Percentiles rank a stretch among this genome's conserved stretches.
Conservation (phyloP, 2,888 invertebrate genomes). For the Parasteatoda lunata region DNA sequence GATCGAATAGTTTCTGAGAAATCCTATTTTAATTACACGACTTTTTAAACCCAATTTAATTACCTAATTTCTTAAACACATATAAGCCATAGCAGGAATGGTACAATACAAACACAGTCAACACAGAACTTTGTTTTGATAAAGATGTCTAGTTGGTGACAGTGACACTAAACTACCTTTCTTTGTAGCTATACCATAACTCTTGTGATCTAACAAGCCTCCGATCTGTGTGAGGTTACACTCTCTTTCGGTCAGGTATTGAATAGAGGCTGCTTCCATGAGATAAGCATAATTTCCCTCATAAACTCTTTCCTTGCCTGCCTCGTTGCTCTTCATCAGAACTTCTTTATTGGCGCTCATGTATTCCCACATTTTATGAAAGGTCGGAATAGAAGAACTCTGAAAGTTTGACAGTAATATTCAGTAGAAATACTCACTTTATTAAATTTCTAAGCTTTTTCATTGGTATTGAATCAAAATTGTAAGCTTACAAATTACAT, state of each 20-base stretch:
- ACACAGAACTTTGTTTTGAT: too few relatives aligned
- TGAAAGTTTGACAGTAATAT: constrained; percentile 63
- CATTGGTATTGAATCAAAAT: background rate
- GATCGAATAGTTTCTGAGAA: too few relatives aligned
- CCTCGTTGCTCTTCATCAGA: constrained; percentile 77
- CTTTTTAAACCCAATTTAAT: too few relatives aligned
- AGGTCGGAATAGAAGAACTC: constrained; percentile 76
- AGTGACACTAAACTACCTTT: constrained; percentile 72
- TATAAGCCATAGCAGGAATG: too few relatives aligned
- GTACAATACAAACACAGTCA: too few relatives aligned
- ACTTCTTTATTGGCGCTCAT: constrained; percentile 73
- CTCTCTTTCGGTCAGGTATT: constrained; percentile 76
- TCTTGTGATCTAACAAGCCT: constrained; percentile 75
- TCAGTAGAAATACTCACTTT: background rate
- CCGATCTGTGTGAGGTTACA: constrained; percentile 78
- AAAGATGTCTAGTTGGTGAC: too few relatives aligned
- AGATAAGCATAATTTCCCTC: constrained; percentile 77
- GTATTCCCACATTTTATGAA: constrained; percentile 76
- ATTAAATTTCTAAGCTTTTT: background rate
- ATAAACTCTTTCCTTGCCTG: constrained; percentile 79
- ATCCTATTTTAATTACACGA: too few relatives aligned
- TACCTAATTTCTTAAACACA: too few relatives aligned
- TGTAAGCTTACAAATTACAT: too few relatives aligned
- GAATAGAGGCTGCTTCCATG: constrained; percentile 77
- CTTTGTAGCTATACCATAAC: constrained; percentile 95